Base-by-base conservation (phyloP, 2,888 invertebrate species). In the Criorhina ranunculi region DNA sequence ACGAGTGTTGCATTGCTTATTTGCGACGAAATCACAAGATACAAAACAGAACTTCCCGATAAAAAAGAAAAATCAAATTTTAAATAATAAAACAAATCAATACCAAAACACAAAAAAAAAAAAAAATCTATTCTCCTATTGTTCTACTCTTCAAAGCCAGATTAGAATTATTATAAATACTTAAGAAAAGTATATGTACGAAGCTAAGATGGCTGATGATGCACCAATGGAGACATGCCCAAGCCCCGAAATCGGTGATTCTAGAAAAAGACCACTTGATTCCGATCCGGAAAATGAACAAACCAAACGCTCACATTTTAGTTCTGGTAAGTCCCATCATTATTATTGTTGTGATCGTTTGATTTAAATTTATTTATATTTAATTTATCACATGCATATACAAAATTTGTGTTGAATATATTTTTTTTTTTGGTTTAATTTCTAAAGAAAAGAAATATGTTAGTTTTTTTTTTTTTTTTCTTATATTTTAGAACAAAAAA, bases 191-290 rank as follows among this genome's bases (percentile, higher is more conserved):
- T 62, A 81, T 66, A 80, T 78, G 78, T 83, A 78, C 82, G 86
- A 87, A 80, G 86, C 78, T 67, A 87, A 90, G 94, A 96, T 96
- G 96, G 96, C 96, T 94, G 96, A 96, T 93, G 96, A 96, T 94
- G 95, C 96, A 94, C 96, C 96, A 94, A 96, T 96, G 96, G 96
- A 96, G 94, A 96, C 96, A 94, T 96, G 96, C 94, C 95, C 96
- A 93, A 96, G 96, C 94, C 96, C 97, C 93, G 97, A 97, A 94
- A 96, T 96, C 93, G 92, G 91, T 88, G 97, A 97, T 94, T 96
- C 96, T 93, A 95, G 97, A 93, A 97, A 97, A 94, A 95, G 97
- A 93, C 97, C 96, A 90, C 94, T 96, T 91, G 97, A 97, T 93
- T 89, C 91, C 88, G 96, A 96, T 93, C 95, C 95, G 90, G 97